phyloP scores from a whole-genome alignment of 2,888 invertebrate genomes.

The Megalurothrips usitatus region DNA sequence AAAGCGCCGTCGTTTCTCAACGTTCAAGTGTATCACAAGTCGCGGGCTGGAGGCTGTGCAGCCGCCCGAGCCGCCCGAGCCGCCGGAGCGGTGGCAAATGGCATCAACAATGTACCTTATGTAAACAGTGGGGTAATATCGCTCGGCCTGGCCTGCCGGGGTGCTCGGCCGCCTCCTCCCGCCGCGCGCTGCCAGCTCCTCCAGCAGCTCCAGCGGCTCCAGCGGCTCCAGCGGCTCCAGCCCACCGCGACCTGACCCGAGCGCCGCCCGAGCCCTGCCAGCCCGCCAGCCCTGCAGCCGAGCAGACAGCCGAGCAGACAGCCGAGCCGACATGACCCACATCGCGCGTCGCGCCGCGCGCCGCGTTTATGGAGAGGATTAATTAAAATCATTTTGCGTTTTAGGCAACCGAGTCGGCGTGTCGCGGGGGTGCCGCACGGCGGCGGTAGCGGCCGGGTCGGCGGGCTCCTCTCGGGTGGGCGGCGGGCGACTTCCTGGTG shows the following conservation, averaged over 20 bases:
- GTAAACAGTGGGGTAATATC: constrained; percentile 16
- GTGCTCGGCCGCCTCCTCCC: not conserved
- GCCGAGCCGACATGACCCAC: not conserved
- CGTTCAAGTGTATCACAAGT: not conserved
- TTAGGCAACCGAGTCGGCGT: constrained; percentile 6
- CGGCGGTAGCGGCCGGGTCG: too few species aligned
- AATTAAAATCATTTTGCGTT: constrained; percentile 23
- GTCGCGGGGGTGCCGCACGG: not conserved
- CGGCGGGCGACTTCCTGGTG: not conserved
- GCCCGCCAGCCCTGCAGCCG: not conserved
- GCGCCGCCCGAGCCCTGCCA: not conserved
- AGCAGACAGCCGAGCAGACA: not conserved
- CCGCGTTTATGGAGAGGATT: constrained; percentile 21
- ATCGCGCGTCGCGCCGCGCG: not conserved
- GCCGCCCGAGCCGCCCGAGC: not conserved
- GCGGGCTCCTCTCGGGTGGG: not conserved
- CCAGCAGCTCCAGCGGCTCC: not conserved
- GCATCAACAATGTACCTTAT: constrained; percentile 14
- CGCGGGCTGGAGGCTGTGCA: not conserved
- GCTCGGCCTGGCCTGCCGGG: not conserved
- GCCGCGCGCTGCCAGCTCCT: not conserved
- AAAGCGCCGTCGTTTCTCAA: not conserved
- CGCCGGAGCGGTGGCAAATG: not conserved
- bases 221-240: not conserved
- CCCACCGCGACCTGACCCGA: constrained; percentile 2